phyloP scores from a whole-genome alignment of 2,888 invertebrate species.

The Pammene fasciana region DNA sequence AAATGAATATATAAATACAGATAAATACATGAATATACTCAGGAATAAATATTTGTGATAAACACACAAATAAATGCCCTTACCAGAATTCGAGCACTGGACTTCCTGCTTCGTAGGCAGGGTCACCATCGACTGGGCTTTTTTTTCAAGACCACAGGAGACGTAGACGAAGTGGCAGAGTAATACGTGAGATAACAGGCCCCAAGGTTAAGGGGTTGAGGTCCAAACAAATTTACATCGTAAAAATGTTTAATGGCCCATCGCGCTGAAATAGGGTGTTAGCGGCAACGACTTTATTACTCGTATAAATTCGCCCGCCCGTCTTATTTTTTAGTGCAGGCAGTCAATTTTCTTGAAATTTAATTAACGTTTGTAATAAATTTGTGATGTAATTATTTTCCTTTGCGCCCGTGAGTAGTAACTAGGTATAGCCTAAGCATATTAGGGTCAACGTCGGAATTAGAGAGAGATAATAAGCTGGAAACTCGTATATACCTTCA shows the following conservation, averaged over 20 bases:
- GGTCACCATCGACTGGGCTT: no score
- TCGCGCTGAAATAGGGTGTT: slow-evolving; percentile 50
- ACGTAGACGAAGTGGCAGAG: neutral
- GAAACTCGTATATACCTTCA: no score
- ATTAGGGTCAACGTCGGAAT: no score
- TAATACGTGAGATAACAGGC: slow-evolving; percentile 39
- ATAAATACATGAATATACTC: no score
- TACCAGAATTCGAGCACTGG: no score
- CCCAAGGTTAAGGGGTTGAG: slow-evolving; percentile 48
- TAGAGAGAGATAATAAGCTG: no score
- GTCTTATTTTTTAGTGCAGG: slow-evolving; percentile 53
- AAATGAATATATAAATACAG: no score
- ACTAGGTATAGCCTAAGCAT: no score
- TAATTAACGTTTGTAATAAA: slow-evolving; percentile 45
- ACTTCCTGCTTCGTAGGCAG: no score
- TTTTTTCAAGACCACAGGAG: neutral
- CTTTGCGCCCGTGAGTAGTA: no score
- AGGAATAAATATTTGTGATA: no score
- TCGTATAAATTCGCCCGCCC: slow-evolving; percentile 51
- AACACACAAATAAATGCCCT: no score
- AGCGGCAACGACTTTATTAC: slow-evolving; percentile 51
- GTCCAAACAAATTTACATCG: slow-evolving; percentile 54
- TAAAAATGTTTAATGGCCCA: slow-evolving; percentile 56
- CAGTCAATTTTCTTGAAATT: slow-evolving; percentile 50
- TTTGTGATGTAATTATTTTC: slow-evolving; percentile 22